phyloP scores from a whole-genome alignment of 2,888 invertebrate genomes.

The Sphaerophoria rueppellii region DNA sequence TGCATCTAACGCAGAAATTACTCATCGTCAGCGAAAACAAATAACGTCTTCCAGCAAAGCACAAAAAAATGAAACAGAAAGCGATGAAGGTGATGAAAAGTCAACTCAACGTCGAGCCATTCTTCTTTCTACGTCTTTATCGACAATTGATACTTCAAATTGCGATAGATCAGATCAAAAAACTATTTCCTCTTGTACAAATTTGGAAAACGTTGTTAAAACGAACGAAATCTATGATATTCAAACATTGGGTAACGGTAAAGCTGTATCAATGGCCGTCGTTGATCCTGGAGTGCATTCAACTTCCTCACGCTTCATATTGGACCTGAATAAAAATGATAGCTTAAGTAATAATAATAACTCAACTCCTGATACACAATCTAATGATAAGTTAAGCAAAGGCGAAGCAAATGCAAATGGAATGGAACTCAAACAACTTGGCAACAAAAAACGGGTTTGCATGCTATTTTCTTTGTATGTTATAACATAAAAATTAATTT shows the following conservation, averaged over 20 bases:
- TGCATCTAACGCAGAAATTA: constrained; percentile 77
- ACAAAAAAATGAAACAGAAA: constrained; percentile 70
- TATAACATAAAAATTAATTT: constrained; percentile 38
- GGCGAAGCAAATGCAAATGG: constrained; percentile 63
- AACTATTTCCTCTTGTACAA: constrained; percentile 42
- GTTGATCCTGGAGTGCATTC: constrained; percentile 60
- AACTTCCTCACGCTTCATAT: constrained; percentile 62
- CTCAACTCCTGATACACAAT: constrained; percentile 75
- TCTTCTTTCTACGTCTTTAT: constrained; percentile 49
- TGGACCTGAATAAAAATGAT: constrained; percentile 73
- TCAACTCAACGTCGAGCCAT: constrained; percentile 61
- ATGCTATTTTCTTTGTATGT: constrained; percentile 48
- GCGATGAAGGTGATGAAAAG: constrained; percentile 71
- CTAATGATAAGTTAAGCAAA: constrained; percentile 74
- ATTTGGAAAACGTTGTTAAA: constrained; percentile 20
- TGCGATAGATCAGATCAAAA: constrained; percentile 30
- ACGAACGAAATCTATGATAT: constrained; percentile 62
- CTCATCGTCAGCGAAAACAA: constrained; percentile 80
- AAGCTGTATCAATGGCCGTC: constrained; percentile 23
- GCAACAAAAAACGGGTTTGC: constrained; percentile 81
- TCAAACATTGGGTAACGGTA: constrained; percentile 45
- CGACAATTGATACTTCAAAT: constrained; percentile 41
- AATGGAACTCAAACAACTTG: constrained; percentile 78
- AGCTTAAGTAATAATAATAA: constrained; percentile 65
- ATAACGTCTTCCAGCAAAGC: constrained; percentile 74